Conservation (phyloP, 92 coral and sea anemone species). For the Actinernus sp. region DNA sequence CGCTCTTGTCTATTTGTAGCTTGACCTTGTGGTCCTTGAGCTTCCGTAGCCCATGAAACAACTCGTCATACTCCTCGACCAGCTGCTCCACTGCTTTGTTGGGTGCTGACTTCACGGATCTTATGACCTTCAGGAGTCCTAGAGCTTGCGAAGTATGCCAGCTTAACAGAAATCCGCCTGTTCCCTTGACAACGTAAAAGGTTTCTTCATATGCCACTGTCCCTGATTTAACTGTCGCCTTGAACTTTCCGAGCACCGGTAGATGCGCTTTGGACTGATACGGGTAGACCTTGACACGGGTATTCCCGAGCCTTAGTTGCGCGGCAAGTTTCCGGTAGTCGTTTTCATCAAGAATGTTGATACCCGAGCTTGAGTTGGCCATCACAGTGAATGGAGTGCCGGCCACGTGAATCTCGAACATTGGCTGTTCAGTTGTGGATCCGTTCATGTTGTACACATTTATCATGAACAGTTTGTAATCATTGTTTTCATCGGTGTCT, state of each 20-base stretch:
- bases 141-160: too few species aligned
- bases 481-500: slow-evolving; percentile 21
- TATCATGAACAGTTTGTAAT: slow-evolving; percentile 16
- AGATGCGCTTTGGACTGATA: slow-evolving; percentile 36
- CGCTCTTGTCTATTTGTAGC: too few species aligned
- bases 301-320: slow-evolving; percentile 19
- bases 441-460: slow-evolving; percentile 1
- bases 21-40: slow-evolving; percentile 44
- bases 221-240: slow-evolving; percentile 18
- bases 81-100: too few species aligned
- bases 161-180: slow-evolving; percentile 24
- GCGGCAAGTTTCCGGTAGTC: slow-evolving; percentile 17
- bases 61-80: too few species aligned
- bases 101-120: too few species aligned
- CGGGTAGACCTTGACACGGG: slow-evolving; percentile 32
- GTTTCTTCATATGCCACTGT: too few species aligned
- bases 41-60: too few species aligned
- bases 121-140: too few species aligned
- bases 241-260: too few species aligned
- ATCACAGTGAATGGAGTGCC: slow-evolving; percentile 14
- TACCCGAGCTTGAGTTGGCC: slow-evolving; percentile 66
- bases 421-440: slow-evolving; percentile 1
- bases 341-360: slow-evolving; percentile 46
- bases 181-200: too few species aligned
- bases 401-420: slow-evolving; percentile 16